phyloP scores from a whole-genome alignment of 2,888 invertebrate genomes.

The Rhamphomyia laevipes region DNA sequence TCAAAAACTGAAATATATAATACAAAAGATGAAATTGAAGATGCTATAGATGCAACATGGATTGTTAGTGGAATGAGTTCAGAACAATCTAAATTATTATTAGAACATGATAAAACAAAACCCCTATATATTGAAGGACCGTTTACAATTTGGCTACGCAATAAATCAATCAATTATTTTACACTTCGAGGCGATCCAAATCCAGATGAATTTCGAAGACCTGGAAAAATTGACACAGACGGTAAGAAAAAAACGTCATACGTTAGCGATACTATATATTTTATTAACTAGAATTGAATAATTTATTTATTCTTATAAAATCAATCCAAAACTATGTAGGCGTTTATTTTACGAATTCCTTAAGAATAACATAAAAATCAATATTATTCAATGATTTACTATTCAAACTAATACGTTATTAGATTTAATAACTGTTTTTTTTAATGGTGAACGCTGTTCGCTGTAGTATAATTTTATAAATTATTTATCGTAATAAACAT shows the following conservation, averaged over 20 bases:
- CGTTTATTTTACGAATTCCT: no score
- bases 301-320: no score
- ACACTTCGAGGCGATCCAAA: constrained; percentile 61
- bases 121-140: constrained; percentile 79
- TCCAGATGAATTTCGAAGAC: constrained; percentile 32
- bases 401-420: no score
- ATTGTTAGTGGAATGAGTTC: constrained; percentile 78
- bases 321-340: no score
- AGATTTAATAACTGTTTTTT: no score
- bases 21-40: constrained; percentile 56
- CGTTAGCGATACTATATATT: no score
- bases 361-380: no score
- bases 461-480: no score
- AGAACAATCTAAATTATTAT: constrained; percentile 57
- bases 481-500: no score
- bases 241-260: constrained; percentile 43
- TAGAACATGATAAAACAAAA: constrained; percentile 46
- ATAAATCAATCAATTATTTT: constrained; percentile 71
- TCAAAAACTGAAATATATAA: constrained; percentile 53
- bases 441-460: no score
- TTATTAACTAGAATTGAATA: no score
- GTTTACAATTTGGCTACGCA: constrained; percentile 64
- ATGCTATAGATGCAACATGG: constrained; percentile 81
- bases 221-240: constrained; percentile 41
- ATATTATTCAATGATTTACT: no score